Conservation (phyloP, 2,113 vertebrate species). For the Cairina moschata region DNA sequence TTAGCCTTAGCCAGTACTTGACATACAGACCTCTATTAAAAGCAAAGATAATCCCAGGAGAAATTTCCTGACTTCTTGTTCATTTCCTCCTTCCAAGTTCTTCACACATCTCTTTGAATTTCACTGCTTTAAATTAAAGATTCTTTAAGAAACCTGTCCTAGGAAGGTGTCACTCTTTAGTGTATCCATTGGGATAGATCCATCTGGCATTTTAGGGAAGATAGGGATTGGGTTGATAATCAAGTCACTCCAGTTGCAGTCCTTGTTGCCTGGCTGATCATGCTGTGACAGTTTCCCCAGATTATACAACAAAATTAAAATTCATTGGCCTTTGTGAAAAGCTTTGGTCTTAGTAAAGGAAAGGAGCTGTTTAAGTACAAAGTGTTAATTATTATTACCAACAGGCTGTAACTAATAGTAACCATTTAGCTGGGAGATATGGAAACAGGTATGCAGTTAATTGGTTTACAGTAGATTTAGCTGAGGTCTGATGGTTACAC, state of each 20-base stretch:
- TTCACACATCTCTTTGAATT: neutral
- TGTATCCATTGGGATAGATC: neutral
- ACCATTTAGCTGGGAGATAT: conserved; percentile 36
- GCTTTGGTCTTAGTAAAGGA: neutral
- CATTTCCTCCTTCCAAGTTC: neutral
- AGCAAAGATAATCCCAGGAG: neutral
- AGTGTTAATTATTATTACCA: conserved; percentile 9
- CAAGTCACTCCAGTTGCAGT: neutral
- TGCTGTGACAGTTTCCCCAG: neutral
- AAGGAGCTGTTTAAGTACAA: neutral
- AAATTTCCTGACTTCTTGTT: neutral
- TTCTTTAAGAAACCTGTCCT: neutral
- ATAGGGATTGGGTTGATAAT: neutral
- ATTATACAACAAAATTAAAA: neutral
- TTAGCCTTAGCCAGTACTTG: neutral
- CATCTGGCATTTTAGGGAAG: neutral
- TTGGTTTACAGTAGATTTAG: conserved; percentile 58
- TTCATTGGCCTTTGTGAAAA: neutral
- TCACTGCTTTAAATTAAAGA: neutral
- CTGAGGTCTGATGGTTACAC: conserved; percentile 47
- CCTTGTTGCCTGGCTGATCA: neutral
- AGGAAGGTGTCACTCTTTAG: neutral
- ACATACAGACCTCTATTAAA: neutral
- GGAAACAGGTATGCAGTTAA: conserved; percentile 52
- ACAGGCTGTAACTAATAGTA: conserved; percentile 47